Percentiles rank a stretch among this genome's conserved stretches.
phyloP scores from a whole-genome alignment of 2,888 invertebrate genomes.

The Bugulina stolonifera region DNA sequence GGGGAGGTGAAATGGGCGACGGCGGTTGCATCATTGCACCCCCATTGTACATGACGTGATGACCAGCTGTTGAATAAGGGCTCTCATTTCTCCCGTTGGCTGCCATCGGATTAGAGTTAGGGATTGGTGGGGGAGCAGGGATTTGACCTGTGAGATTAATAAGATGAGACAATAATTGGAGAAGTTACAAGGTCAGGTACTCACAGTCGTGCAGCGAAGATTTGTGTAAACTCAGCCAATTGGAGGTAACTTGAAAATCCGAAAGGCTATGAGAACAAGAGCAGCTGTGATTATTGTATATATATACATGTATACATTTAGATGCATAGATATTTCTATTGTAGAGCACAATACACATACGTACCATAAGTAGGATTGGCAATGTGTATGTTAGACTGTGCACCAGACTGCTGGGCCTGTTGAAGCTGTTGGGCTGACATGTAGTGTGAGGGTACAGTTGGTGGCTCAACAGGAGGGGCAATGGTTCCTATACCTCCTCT shows the following conservation, averaged over 20 bases:
- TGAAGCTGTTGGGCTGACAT: constrained; percentile 61
- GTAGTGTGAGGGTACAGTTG: constrained; percentile 80
- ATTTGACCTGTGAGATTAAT: not conserved
- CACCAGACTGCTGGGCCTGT: constrained; percentile 54
- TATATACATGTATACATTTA: too few species aligned
- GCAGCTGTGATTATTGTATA: too few species aligned
- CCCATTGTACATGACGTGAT: constrained; percentile 13
- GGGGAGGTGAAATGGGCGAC: constrained; percentile 33
- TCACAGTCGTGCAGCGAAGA: too few species aligned
- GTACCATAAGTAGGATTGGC: constrained; percentile 14
- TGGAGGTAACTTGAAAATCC: too few species aligned
- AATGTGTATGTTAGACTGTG: not conserved
- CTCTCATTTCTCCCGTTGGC: not conserved
- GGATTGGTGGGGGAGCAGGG: not conserved
- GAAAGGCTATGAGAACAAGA: too few species aligned
- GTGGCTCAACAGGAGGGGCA: constrained; percentile 92
- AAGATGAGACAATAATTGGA: too few species aligned
- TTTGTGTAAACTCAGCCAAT: too few species aligned
- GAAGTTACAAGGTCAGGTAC: too few species aligned
- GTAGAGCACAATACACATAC: not conserved
- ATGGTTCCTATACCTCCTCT: not conserved
- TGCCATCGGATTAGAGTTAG: not conserved
- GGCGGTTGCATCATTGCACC: not conserved
- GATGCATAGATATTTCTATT: too few species aligned
- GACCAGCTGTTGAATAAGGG: constrained; percentile 3